phyloP scores from a whole-genome alignment of 2,888 invertebrate species.

The Bellardia pandia region DNA sequence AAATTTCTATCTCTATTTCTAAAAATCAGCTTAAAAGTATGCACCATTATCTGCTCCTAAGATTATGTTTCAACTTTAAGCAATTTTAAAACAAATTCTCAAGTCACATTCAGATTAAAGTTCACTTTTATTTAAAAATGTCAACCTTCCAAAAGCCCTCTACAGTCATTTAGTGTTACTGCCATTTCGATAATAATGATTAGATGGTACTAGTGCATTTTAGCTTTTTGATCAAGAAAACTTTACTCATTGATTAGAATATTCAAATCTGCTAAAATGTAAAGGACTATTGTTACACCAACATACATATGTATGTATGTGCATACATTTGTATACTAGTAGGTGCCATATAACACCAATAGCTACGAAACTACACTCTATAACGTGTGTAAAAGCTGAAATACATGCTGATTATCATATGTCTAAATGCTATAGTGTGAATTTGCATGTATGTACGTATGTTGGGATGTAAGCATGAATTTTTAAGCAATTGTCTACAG shows the following conservation, averaged over 20 bases:
- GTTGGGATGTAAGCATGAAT: conserved; percentile 14
- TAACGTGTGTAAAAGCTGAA: not conserved
- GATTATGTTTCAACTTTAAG: no score
- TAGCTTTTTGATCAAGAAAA: conserved; percentile 64
- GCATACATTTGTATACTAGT: conserved; percentile 27
- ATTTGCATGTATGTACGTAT: not conserved
- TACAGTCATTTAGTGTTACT: not conserved
- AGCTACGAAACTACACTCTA: conserved; percentile 51
- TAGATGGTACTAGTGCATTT: conserved; percentile 35
- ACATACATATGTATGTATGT: not conserved
- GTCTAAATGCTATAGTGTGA: conserved; percentile 4
- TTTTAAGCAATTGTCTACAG: conserved; percentile 65
- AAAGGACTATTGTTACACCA: not conserved
- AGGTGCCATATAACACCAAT: conserved; percentile 67
- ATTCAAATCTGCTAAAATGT: conserved; percentile 58
- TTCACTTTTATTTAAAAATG: not conserved
- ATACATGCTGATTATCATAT: conserved; percentile 49
- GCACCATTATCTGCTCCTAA: no score
- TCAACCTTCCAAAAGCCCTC: not conserved
- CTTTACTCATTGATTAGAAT: conserved; percentile 67
- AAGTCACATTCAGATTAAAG: not conserved
- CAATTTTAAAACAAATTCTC: no score
- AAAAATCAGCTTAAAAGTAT: no score
- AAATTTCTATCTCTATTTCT: no score
- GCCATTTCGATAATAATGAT: conserved; percentile 58